phyloP scores from a whole-genome alignment of 2,113 vertebrate species.

The Dicerorhinus sumatrensis region DNA sequence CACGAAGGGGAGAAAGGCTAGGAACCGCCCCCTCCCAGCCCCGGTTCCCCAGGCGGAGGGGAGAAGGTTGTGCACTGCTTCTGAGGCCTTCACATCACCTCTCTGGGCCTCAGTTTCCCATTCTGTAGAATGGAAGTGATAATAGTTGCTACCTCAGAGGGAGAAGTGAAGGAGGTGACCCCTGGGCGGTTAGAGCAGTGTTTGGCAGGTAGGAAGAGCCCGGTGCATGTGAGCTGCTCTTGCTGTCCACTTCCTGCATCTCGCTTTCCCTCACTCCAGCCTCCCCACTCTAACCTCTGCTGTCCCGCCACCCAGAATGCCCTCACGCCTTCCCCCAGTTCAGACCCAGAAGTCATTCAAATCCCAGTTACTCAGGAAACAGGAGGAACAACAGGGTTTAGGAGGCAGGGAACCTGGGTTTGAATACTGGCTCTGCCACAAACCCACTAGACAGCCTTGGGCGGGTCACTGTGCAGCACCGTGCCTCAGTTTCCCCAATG shows the following conservation, averaged over 20 bases:
- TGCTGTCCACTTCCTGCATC: background rate
- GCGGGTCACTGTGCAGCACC: fast-evolving
- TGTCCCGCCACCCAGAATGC: background rate
- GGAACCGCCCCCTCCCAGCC: too few relatives aligned
- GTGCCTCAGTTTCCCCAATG: background rate
- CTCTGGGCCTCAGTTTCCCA: background rate
- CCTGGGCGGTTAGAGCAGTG: background rate
- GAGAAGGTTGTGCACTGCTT: background rate
- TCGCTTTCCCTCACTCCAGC: background rate
- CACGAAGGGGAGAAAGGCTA: background rate
- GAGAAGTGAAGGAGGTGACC: background rate
- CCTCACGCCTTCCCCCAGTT: background rate
- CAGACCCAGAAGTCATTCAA: background rate
- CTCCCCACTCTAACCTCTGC: background rate
- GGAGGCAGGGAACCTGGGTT: background rate
- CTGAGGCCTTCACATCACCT: background rate
- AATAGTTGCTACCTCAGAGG: background rate
- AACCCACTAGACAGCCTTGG: fast-evolving
- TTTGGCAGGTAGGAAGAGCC: background rate
- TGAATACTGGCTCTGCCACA: background rate
- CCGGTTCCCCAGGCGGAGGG: background rate
- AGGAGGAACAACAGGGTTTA: background rate
- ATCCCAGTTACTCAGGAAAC: background rate
- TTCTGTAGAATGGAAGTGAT: background rate
- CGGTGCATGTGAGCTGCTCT: background rate